Evolutionary conservation across 2,888 invertebrate genomes (phyloP), one percentile per base, ranked within the genome.

Genomic region (Dastarcus helophoroides): DNA sequence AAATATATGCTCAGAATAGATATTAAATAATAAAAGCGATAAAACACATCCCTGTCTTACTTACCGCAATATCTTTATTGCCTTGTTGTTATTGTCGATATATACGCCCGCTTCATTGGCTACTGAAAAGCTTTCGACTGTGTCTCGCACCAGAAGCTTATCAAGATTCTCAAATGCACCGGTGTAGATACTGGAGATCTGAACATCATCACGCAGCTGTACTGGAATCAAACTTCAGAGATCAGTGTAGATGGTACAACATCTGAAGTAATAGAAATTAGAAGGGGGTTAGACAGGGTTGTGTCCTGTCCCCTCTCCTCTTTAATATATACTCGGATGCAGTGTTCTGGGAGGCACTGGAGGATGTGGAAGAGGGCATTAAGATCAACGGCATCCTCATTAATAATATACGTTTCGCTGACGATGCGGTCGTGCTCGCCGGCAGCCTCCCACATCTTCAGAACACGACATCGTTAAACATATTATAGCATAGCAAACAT

Each of bases 361-460:
- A n/a, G n/a, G n/a, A 27, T 4, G 11, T n/a, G n/a, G 10, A n/a
- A 3, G 27, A 3, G 15, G 27, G 3, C 13, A 15, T 27, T 3
- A 27, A 27, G n/a, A 27, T 27, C 27, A 27, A 27, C 17, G 17
- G 27, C 17, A 27, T 4, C 17, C 3, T 6, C 4, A 27, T 27
- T 5, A 27, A 27, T 15, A 27, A 27, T 15, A 4, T 27, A 16
- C 3, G 27, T 3, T 15, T 5, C 15, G 27, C 29, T 12, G 29
- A 29, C 12, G 29, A 22, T 11, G 22, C 22, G 4, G 29, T 29
- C 7, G 22, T 29, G 2, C 2, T 29, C 6, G 29, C 29, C 21
- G n/a, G 10, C 4, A 29, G 22, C 10, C 29, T 29, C 3, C 12
- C 22, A 22, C n/a, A n/a, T n/a, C n/a, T n/a, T n/a, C n/a, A n/a